Conservation (phyloP, 2,797 vertebrate species). For the Sebastolobus altivelis region DNA sequence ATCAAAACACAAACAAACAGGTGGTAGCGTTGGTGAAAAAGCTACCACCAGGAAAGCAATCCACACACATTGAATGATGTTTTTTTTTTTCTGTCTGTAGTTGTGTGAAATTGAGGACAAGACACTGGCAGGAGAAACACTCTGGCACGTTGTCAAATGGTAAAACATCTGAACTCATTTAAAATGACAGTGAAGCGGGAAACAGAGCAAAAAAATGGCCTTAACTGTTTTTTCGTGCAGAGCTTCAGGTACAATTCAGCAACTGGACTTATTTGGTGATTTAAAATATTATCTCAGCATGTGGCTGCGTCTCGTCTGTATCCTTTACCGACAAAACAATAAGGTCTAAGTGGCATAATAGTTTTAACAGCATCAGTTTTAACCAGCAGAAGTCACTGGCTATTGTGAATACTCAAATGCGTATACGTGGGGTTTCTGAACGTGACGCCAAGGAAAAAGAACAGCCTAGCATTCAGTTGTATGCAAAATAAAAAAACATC, state of each 20-base stretch:
- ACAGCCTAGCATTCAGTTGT: neutral
- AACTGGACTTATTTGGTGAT: neutral
- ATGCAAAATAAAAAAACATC: neutral
- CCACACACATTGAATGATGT: conserved; percentile 2
- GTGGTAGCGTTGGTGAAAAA: neutral
- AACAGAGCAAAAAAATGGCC: neutral
- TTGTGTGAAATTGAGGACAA: conserved; percentile 36
- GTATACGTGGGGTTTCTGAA: neutral
- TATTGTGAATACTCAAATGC: neutral
- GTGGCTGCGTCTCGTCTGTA: neutral
- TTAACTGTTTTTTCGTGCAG: neutral
- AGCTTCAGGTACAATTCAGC: neutral
- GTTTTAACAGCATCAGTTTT: neutral
- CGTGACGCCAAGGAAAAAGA: too few relatives aligned
- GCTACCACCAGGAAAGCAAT: neutral
- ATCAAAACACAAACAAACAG: neutral
- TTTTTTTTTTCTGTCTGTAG: neutral
- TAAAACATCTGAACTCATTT: conserved; percentile 32
- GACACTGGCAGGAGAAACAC: neutral
- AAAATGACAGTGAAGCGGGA: neutral
- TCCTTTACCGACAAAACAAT: neutral
- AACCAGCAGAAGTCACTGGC: neutral
- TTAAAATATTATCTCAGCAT: neutral
- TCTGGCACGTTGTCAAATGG: conserved; percentile 38
- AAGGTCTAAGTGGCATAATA: neutral